Evolutionary conservation across 2,797 vertebrate species (phyloP).

Genomic region (Neosilurus mollespiculum): DNA sequence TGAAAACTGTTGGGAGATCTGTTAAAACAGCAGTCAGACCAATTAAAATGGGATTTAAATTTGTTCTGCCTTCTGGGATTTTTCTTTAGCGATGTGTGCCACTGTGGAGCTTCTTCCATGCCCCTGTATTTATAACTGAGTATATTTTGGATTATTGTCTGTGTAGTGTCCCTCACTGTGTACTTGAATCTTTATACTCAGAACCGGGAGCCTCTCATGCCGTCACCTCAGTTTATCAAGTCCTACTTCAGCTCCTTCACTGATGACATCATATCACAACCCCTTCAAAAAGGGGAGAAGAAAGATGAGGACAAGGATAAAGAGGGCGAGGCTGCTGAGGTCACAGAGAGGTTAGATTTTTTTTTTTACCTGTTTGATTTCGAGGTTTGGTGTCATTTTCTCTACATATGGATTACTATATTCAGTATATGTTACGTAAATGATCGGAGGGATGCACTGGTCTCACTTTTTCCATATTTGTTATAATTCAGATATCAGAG

Average conservation of each 20-base stretch:
- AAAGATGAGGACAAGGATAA: constrained; percentile 99
- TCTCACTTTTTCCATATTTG: neutral
- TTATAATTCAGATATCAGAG: neutral
- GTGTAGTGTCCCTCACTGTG: neutral
- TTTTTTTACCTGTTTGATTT: neutral
- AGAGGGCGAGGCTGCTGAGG: constrained; percentile 91
- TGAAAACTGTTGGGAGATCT: neutral
- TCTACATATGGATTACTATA: neutral
- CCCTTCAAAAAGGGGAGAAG: constrained; percentile 95
- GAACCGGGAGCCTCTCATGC: constrained; percentile 99
- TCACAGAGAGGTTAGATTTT: constrained; percentile 84
- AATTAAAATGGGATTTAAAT: neutral
- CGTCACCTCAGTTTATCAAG: constrained; percentile 99
- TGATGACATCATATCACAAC: constrained; percentile 96
- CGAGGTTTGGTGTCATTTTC: neutral
- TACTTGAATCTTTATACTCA: constrained; percentile 61
- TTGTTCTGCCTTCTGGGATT: neutral
- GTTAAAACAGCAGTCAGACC: neutral
- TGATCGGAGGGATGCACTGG: too few relatives aligned
- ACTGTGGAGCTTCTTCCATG: neutral
- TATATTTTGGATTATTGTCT: neutral
- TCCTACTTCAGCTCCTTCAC: constrained; percentile 99
- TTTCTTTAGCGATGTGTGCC: neutral
- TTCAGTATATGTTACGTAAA: neutral
- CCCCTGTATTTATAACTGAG: neutral